Evolutionary conservation across 2,888 invertebrate species (phyloP).

Genomic region (Pycnomerus fuliginosus): DNA sequence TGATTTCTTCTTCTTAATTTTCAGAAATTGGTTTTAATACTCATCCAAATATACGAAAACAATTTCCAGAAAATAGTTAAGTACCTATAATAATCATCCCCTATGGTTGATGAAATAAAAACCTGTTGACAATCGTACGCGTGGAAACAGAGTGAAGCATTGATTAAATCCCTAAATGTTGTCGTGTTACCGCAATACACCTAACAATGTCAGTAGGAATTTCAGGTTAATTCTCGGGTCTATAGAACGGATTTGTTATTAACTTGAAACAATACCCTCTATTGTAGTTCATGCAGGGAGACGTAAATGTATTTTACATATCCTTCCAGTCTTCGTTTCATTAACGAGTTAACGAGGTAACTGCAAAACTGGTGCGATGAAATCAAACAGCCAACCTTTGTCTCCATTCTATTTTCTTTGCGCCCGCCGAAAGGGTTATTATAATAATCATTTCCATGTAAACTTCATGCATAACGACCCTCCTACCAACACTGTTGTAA

Average conservation of each 20-base stretch:
- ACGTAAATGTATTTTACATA: conserved; percentile 8
- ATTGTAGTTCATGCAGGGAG: conserved; percentile 12
- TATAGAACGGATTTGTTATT: conserved; percentile 24
- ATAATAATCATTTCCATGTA: conserved; percentile 11
- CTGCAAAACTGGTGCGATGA: neutral
- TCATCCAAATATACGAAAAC: too few relatives aligned
- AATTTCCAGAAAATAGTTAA: too few relatives aligned
- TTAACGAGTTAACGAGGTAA: conserved; percentile 7
- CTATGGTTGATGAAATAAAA: too few relatives aligned
- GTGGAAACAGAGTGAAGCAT: conserved; percentile 7
- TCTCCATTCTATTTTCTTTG: neutral
- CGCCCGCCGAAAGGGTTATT: conserved; percentile 1
- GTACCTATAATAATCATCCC: too few relatives aligned
- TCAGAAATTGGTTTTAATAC: too few relatives aligned
- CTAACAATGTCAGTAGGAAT: conserved; percentile 20
- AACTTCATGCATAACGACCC: conserved; percentile 10
- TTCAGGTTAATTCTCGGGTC: conserved; percentile 20
- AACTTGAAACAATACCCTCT: conserved; percentile 22
- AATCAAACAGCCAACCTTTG: conserved; percentile 6
- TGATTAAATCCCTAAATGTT: conserved; percentile 16
- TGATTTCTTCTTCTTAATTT: too few relatives aligned
- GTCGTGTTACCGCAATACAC: conserved; percentile 16
- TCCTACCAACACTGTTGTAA: conserved; percentile 3
- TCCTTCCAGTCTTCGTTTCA: conserved; percentile 10
- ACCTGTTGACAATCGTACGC: too few relatives aligned